Evolutionary conservation across 2,113 vertebrate genomes (phyloP).

Genomic region (Copsychus sechellarum): DNA sequence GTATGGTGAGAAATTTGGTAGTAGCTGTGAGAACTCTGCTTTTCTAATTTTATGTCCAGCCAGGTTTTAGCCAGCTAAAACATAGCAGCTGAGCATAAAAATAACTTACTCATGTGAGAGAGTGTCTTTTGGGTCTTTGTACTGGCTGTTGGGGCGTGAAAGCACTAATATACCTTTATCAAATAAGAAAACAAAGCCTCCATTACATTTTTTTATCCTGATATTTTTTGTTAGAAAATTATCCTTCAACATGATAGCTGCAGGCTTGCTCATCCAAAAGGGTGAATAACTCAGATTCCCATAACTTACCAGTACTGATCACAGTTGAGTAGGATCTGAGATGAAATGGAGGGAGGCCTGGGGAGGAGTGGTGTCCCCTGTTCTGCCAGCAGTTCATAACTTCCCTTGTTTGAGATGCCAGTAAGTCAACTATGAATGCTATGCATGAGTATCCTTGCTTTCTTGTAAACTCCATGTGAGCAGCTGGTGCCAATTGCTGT

Average conservation of each 20-base stretch:
- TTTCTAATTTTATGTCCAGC: background rate
- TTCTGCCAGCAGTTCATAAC: background rate
- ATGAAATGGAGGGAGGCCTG: background rate
- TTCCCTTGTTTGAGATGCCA: background rate
- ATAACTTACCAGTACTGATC: background rate
- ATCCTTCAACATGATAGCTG: background rate
- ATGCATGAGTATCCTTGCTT: background rate
- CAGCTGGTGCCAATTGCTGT: background rate
- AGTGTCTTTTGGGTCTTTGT: background rate
- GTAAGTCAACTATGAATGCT: background rate
- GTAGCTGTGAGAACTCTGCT: background rate
- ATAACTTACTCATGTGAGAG: background rate
- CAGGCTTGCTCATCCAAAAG: background rate
- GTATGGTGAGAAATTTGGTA: background rate
- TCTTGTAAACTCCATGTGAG: background rate
- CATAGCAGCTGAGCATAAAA: background rate
- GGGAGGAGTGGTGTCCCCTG: background rate
- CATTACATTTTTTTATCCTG: background rate
- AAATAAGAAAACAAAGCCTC: background rate
- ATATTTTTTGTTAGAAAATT: background rate
- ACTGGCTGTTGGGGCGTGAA: background rate
- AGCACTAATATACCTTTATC: background rate
- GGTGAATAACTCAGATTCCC: background rate
- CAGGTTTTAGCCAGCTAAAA: background rate
- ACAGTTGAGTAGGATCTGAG: background rate